Evolutionary conservation across 2,113 vertebrate species (phyloP), one percentile per base, ranked within the genome.

Genomic region (Nestor notabilis): DNA sequence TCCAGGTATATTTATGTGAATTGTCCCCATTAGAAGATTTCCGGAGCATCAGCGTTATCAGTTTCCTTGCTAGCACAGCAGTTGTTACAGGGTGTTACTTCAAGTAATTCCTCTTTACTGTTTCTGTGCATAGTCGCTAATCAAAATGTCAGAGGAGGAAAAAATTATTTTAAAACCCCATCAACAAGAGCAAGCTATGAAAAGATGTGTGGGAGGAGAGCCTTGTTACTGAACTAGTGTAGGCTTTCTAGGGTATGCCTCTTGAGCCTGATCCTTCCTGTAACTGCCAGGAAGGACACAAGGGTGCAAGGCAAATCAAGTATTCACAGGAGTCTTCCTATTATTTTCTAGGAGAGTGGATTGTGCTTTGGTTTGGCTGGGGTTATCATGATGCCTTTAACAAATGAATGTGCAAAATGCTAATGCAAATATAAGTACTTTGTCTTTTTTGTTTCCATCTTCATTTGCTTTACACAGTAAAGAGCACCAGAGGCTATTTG

Each of bases 391-490:
- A 27, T 58, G 24, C 37, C 33, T 87, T 85, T 93, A 77, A 72
- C 79, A 93, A 89, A 92, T 87, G 44, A 94, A 87, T 43, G 56
- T 87, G 65, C 72, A 95, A 93, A 96, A 89, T 31, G 24, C 66
- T 83, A 61, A 96, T 89, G 95, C 93, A 97, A 97, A 97, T 97
- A 93, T 5, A 85, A 35, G 41, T 83, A 33, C 61, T 89, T 31
- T 35, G 75, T 64, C 47, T 76, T 83, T 90, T 74, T 90, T 77
- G 23, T 85, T 92, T 77, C 41, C 53, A 14, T 71, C 68, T 78
- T 89, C 69, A 53, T 74, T 53, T 89, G 82, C 58, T 80, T 80
- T 84, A 83, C 17, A 29, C 44, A 80, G 28, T 63, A 68, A 83
- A 95, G 70, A 90, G 63, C 41, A 81, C 37, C 58, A 41, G 68